Percentiles rank a stretch among this genome's conserved stretches.
These are phyloP conservation scores for Drosophila lini DNA, from an alignment of 1,140 invertebrate species.

Conservation along the genomic window DNA sequence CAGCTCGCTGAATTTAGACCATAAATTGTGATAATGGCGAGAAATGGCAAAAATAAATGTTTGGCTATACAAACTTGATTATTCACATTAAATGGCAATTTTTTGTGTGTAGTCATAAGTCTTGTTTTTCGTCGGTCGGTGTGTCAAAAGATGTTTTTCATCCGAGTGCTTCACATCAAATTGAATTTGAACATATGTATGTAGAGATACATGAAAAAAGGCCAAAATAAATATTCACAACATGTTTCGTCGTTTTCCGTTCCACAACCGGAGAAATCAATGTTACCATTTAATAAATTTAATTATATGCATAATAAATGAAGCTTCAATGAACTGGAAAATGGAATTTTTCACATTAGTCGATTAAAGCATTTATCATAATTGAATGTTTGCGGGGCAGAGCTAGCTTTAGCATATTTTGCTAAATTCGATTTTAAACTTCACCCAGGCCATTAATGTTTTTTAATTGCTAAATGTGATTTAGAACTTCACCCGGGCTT, in stretches of 20 bases:
- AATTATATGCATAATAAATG: constrained; percentile 40
- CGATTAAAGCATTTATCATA: constrained; percentile 27
- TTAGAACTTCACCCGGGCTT: neutral
- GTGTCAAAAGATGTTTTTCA: constrained; percentile 20
- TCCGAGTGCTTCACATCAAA: constrained; percentile 14
- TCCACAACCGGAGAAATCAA: constrained; percentile 12
- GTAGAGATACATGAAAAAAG: constrained; percentile 3
- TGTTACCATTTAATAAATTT: constrained; percentile 43
- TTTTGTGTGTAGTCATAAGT: constrained; percentile 2
- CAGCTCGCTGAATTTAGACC: constrained; percentile 27
- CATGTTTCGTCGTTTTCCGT: constrained; percentile 11
- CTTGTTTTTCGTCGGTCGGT: neutral
- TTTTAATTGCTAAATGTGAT: constrained; percentile 12
- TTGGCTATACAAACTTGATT: constrained; percentile 33
- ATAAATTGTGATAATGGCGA: constrained; percentile 38
- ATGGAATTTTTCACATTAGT: constrained; percentile 34
- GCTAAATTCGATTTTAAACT: constrained; percentile 25
- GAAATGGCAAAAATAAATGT: constrained; percentile 35
- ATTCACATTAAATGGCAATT: constrained; percentile 34
- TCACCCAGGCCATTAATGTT: constrained; percentile 13
- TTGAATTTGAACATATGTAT: constrained; percentile 34
- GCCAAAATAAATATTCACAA: constrained; percentile 27
- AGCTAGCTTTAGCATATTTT: constrained; percentile 16
- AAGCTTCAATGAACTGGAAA: constrained; percentile 46
- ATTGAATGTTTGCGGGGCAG: constrained; percentile 29